These are phyloP conservation scores for Eufriesea mexicana DNA, from an alignment of 1,140 invertebrate genomes.

Conservation along the genomic window DNA sequence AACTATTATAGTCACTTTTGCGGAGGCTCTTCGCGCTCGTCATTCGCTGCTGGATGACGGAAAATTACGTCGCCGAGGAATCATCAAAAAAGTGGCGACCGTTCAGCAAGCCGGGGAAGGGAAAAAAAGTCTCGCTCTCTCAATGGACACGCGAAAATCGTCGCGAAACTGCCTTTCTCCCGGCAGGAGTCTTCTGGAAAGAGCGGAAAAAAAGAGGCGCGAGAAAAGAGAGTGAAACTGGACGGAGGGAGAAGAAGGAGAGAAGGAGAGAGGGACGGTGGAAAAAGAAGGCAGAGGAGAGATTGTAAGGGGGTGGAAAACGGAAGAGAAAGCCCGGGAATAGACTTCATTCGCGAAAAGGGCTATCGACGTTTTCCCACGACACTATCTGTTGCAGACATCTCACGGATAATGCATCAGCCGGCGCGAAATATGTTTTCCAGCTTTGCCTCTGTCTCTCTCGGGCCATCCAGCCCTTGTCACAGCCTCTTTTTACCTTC, in stretches of 20 bases:
- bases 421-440: slow-evolving; percentile 59
- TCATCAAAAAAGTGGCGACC: slow-evolving; percentile 28
- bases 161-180: slow-evolving; percentile 19
- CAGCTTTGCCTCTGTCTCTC: slow-evolving; percentile 11
- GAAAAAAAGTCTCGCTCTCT: not conserved
- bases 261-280: too few relatives aligned
- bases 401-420: slow-evolving; percentile 67
- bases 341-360: slow-evolving; percentile 58
- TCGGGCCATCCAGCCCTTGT: not conserved
- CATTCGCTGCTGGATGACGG: slow-evolving; percentile 38
- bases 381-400: slow-evolving; percentile 65
- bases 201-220: not conserved
- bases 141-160: slow-evolving; percentile 40
- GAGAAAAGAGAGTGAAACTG: not conserved
- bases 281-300: slow-evolving; percentile 1
- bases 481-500: slow-evolving; percentile 24
- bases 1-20: slow-evolving; percentile 52
- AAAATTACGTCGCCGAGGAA: slow-evolving; percentile 35
- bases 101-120: not conserved
- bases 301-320: slow-evolving; percentile 28
- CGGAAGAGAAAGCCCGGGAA: slow-evolving; percentile 26
- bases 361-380: slow-evolving; percentile 67
- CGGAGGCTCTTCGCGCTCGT: slow-evolving; percentile 10
- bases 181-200: not conserved
- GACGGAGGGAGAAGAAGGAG: not conserved